Percentiles rank a stretch among this genome's conserved stretches.
Conservation (phyloP, 2,797 vertebrate species). For the Dipus sagitta region DNA sequence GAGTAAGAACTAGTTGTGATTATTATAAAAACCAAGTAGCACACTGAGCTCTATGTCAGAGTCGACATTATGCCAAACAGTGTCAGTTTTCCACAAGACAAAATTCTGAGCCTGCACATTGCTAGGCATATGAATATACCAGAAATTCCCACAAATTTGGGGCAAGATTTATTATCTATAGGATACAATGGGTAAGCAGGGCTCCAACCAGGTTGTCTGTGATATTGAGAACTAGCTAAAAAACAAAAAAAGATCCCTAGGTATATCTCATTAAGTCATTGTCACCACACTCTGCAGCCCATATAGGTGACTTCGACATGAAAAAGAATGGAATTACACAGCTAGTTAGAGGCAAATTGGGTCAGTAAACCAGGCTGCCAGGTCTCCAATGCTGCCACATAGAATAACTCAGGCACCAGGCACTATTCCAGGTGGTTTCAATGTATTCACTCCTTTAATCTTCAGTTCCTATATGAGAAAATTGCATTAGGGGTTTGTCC, state of each 20-base stretch:
- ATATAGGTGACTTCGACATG: background rate
- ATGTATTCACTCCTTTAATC: background rate
- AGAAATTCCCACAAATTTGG: background rate
- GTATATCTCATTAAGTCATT: background rate
- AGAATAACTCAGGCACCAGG: background rate
- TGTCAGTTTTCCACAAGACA: background rate
- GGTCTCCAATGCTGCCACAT: background rate
- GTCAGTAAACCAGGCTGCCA: background rate
- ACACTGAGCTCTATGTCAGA: background rate
- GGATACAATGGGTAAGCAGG: background rate
- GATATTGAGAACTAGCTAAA: background rate
- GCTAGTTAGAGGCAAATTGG: background rate
- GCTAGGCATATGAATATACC: fast-evolving
- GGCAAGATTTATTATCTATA: background rate
- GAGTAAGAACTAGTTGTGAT: background rate
- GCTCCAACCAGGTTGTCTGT: background rate
- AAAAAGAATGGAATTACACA: background rate
- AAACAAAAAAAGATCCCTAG: background rate
- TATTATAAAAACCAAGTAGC: background rate
- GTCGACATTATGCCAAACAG: background rate
- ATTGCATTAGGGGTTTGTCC: background rate
- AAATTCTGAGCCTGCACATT: background rate
- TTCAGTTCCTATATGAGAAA: background rate
- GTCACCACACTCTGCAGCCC: background rate
- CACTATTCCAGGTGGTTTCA: background rate